These are phyloP conservation scores for Drosophila rhopaloa DNA, from an alignment of 1,140 invertebrate genomes.

Conservation along the genomic window DNA sequence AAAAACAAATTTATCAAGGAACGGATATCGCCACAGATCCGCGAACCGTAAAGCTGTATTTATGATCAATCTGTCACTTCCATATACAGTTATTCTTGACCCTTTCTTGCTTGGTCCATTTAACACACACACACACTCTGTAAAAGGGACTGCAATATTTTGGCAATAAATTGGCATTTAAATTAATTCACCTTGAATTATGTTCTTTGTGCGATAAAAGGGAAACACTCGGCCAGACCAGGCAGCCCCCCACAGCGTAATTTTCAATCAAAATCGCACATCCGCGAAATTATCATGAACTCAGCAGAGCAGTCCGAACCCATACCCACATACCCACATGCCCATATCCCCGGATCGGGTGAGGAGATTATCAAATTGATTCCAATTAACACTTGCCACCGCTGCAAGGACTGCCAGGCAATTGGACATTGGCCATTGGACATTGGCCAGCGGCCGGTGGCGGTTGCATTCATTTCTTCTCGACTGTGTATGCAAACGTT, in stretches of 20 bases:
- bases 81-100: constrained; percentile 58
- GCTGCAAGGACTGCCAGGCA: constrained; percentile 53
- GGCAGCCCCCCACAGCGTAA: constrained; percentile 78
- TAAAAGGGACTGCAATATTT: constrained; percentile 37
- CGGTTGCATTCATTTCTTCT: constrained; percentile 41
- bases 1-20: constrained; percentile 33
- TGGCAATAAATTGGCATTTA: constrained; percentile 84
- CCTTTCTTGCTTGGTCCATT: constrained; percentile 42
- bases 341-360: constrained; percentile 18
- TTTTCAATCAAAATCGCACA: constrained; percentile 83
- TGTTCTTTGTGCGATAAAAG: constrained; percentile 56
- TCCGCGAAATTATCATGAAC: constrained; percentile 82
- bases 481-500: constrained; percentile 64
- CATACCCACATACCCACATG: neutral
- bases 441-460: constrained; percentile 29
- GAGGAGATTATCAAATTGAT: constrained; percentile 84
- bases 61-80: constrained; percentile 69
- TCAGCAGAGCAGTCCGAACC: constrained; percentile 54
- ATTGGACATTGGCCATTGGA: constrained; percentile 11
- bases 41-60: constrained; percentile 39
- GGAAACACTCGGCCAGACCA: constrained; percentile 21
- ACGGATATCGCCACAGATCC: constrained; percentile 1
- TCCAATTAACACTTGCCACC: constrained; percentile 85
- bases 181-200: constrained; percentile 84
- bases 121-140: constrained; percentile 25